A percentile compares a stretch with the other conserved stretches of the same genome.
These are phyloP conservation scores for Philonicus albiceps DNA, from an alignment of 2,888 invertebrate genomes.

Conservation along the genomic window DNA sequence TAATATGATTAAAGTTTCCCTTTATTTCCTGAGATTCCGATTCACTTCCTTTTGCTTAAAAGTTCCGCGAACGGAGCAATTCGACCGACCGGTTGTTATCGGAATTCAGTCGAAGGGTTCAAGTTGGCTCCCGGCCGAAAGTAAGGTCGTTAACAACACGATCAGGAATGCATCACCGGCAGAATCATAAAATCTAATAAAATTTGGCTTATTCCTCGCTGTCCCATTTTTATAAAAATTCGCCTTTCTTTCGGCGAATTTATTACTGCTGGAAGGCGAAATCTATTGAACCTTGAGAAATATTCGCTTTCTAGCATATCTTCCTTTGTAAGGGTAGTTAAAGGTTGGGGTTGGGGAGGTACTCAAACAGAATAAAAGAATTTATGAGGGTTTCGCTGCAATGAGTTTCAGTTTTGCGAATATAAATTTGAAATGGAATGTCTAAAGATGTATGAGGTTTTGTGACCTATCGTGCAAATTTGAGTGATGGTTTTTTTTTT, in stretches of 20 bases:
- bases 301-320: not conserved
- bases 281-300: not conserved
- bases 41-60: not conserved
- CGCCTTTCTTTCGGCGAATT: not conserved
- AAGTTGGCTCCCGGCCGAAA: not conserved
- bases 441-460: not conserved
- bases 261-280: not conserved
- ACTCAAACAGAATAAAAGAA: not conserved
- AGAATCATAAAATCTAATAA: not conserved
- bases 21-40: not conserved
- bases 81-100: not conserved
- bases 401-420: not conserved
- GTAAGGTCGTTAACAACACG: not conserved
- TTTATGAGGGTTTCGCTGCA: not conserved
- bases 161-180: not conserved
- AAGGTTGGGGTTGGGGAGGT: not conserved
- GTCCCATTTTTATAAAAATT: not conserved
- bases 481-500: not conserved
- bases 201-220: not conserved
- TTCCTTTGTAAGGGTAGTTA: not conserved
- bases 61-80: not conserved
- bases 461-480: not conserved
- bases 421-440: not conserved
- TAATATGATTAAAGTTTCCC: slow-evolving; percentile 12
- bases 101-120: not conserved